A percentile compares a stretch with the other conserved stretches of the same genome.
phyloP scores from a whole-genome alignment of 2,888 invertebrate species.

The Erynnis tages region DNA sequence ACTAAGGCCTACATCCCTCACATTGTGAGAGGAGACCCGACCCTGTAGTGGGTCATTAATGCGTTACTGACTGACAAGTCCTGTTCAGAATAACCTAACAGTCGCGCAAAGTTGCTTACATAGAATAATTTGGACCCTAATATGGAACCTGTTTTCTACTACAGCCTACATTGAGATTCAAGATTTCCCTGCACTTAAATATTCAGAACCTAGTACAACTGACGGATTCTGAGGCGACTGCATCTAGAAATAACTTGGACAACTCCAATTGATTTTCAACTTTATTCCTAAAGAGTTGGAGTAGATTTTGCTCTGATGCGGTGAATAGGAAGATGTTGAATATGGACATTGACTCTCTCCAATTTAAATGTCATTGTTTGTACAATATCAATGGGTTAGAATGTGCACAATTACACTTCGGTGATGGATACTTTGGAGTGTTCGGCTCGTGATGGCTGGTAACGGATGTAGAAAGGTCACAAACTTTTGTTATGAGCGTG shows the following conservation, averaged over 20 bases:
- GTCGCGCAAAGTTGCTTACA: background rate
- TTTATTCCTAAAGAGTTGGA: constrained; percentile 20
- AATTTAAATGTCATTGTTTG: constrained; percentile 53
- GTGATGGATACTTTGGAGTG: constrained; percentile 8
- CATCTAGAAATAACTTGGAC: constrained; percentile 39
- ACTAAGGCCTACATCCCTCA: too few species aligned
- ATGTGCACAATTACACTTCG: constrained; percentile 6
- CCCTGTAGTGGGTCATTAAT: too few species aligned
- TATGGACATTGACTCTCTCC: constrained; percentile 62
- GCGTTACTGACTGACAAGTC: too few species aligned
- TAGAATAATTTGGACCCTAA: constrained; percentile 9
- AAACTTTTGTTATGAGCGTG: too few species aligned
- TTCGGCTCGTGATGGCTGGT: too few species aligned
- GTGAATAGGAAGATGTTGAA: constrained; percentile 35
- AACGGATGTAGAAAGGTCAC: too few species aligned
- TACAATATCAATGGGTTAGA: constrained; percentile 40
- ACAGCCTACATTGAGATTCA: constrained; percentile 31
- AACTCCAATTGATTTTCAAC: background rate
- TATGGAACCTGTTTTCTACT: constrained; percentile 13
- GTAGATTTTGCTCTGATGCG: constrained; percentile 28
- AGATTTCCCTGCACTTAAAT: constrained; percentile 49
- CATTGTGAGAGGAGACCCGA: too few species aligned
- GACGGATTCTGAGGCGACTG: constrained; percentile 29
- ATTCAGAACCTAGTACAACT: constrained; percentile 48
- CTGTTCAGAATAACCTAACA: too few species aligned